Conservation (phyloP, 2,797 vertebrate species). For the Pachyuromys duprasi region DNA sequence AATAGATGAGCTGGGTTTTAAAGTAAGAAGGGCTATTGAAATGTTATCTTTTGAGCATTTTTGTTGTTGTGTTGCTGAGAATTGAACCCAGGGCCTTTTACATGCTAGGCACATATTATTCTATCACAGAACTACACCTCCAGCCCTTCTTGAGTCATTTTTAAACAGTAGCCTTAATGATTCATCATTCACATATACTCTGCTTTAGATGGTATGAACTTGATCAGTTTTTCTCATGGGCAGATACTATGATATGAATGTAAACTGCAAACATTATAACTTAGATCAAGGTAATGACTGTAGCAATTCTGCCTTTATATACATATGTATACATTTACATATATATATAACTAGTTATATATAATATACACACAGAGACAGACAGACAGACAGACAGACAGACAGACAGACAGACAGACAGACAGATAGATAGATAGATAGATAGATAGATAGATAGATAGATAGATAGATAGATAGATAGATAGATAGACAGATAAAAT, state of each 20-base stretch:
- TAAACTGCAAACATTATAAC: not conserved
- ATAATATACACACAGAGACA: too few species aligned
- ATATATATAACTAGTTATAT: too few species aligned
- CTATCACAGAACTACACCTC: not conserved
- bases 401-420: not conserved
- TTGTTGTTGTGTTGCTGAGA: not conserved
- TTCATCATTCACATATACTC: not conserved
- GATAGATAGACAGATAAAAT: not conserved
- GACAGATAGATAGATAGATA: not conserved
- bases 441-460: not conserved
- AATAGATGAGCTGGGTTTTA: not conserved
- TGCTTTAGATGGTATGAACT: not conserved
- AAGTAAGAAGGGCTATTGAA: not conserved
- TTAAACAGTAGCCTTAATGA: not conserved
- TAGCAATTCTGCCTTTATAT: not conserved
- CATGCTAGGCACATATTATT: not conserved
- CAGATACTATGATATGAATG: not conserved
- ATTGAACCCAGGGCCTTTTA: not conserved
- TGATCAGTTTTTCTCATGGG: not conserved
- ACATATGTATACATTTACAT: not conserved
- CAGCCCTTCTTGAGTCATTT: not conserved
- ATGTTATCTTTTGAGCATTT: not conserved
- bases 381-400: not conserved
- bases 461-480: not conserved
- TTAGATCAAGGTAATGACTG: not conserved